phyloP scores from a whole-genome alignment of 2,113 vertebrate genomes.

The Calonectris borealis region DNA sequence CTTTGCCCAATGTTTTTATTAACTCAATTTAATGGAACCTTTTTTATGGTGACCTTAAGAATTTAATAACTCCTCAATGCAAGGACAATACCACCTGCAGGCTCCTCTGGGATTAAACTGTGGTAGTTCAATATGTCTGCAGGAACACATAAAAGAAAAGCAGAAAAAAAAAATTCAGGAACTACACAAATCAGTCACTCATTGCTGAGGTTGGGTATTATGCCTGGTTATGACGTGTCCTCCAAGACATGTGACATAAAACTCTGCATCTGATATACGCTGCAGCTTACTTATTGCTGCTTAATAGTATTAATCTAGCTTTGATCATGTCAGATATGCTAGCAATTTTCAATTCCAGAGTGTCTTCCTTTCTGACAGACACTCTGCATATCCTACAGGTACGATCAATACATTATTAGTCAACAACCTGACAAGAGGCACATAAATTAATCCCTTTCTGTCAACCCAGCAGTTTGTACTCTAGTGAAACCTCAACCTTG shows the following conservation, averaged over 20 bases:
- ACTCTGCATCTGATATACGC: not conserved
- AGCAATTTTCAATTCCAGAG: slow-evolving; percentile 77
- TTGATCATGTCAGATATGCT: slow-evolving; percentile 76
- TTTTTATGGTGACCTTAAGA: slow-evolving; percentile 84
- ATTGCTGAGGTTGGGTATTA: not conserved
- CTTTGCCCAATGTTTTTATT: slow-evolving; percentile 85
- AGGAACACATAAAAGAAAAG: slow-evolving; percentile 66
- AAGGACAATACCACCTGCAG: slow-evolving; percentile 82
- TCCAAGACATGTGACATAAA: slow-evolving; percentile 14
- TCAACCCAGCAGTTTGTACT: slow-evolving; percentile 75
- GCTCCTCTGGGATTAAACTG: slow-evolving; percentile 75
- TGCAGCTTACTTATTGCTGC: slow-evolving; percentile 14
- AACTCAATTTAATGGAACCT: slow-evolving; percentile 83
- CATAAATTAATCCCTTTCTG: slow-evolving; percentile 90
- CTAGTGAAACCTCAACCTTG: slow-evolving; percentile 65
- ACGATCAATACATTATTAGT: slow-evolving; percentile 95
- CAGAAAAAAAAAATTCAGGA: not conserved
- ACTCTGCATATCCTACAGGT: slow-evolving; percentile 86
- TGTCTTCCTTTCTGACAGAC: slow-evolving; percentile 77
- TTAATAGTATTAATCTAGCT: slow-evolving; percentile 69
- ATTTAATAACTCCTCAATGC: slow-evolving; percentile 84
- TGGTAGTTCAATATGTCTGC: slow-evolving; percentile 75
- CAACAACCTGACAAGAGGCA: slow-evolving; percentile 83
- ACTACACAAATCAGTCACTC: slow-evolving; percentile 60
- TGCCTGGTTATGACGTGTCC: not conserved